Conservation (phyloP, 2,888 invertebrate species). For the Blastobasis lacticolella region DNA sequence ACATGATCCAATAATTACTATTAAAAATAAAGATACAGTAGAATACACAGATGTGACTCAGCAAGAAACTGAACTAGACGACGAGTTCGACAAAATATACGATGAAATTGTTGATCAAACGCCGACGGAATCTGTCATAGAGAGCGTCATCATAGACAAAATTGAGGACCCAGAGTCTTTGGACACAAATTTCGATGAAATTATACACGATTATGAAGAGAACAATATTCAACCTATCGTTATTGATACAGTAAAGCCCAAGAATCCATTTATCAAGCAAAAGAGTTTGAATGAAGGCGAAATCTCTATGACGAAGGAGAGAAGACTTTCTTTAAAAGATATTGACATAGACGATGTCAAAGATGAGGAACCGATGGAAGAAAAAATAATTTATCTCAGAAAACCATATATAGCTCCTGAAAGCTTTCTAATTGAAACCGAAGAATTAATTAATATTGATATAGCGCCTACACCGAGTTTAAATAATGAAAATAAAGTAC, state of each 20-base stretch:
- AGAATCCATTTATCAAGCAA: slow-evolving; percentile 45
- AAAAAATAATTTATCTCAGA: too few relatives aligned
- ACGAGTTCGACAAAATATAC: slow-evolving; percentile 59
- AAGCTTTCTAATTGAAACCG: too few relatives aligned
- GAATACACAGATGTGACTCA: slow-evolving; percentile 7
- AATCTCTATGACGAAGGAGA: slow-evolving; percentile 15
- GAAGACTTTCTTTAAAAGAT: slow-evolving; percentile 12
- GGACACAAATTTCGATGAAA: slow-evolving; percentile 55
- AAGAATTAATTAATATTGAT: too few relatives aligned
- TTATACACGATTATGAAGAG: slow-evolving; percentile 56
- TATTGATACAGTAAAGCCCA: slow-evolving; percentile 33
- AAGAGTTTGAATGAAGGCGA: slow-evolving; percentile 38
- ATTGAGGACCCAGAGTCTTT: slow-evolving; percentile 43
- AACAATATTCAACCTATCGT: slow-evolving; percentile 27
- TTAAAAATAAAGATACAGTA: slow-evolving; percentile 3
- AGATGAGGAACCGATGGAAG: too few relatives aligned
- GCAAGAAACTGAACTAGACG: slow-evolving; percentile 24
- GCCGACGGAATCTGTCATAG: slow-evolving; percentile 12
- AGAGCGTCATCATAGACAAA: slow-evolving; percentile 29
- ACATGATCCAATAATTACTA: background rate
- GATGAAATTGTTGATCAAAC: slow-evolving; percentile 39
- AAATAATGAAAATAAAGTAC: too few relatives aligned
- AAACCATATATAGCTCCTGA: too few relatives aligned
- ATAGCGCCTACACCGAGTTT: too few relatives aligned
- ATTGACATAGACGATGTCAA: slow-evolving; percentile 6